These are phyloP conservation scores for Macaria notata DNA, from an alignment of 2,888 invertebrate species.

Conservation along the genomic window DNA sequence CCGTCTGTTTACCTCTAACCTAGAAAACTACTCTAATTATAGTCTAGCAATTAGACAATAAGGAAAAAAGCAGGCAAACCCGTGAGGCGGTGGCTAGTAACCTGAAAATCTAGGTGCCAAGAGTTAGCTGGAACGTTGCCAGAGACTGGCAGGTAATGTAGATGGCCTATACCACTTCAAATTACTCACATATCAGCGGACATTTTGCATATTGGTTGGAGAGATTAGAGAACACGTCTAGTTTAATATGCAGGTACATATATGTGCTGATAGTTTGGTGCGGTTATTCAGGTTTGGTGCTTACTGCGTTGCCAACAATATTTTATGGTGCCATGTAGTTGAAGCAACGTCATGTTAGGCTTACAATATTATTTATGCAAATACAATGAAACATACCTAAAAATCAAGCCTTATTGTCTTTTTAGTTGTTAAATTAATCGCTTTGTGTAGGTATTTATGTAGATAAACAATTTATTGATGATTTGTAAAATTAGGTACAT, in stretches of 20 bases:
- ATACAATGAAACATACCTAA: too few relatives aligned
- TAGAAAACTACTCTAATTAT: conserved; percentile 30
- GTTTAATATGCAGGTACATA: not conserved
- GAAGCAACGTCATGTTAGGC: too few relatives aligned
- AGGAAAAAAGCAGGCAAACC: conserved; percentile 40
- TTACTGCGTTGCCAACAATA: too few relatives aligned
- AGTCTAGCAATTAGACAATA: conserved; percentile 28
- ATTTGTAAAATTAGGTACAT: too few relatives aligned
- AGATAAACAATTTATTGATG: too few relatives aligned
- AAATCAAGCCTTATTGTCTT: too few relatives aligned
- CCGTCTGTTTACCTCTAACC: conserved; percentile 24
- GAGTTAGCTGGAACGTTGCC: conserved; percentile 41
- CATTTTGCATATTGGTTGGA: conserved; percentile 5
- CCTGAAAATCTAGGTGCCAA: conserved; percentile 38
- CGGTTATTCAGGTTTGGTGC: too few relatives aligned
- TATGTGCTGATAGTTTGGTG: too few relatives aligned
- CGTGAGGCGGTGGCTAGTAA: conserved; percentile 38
- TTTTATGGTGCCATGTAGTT: too few relatives aligned
- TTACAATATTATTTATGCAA: too few relatives aligned
- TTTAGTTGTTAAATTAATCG: too few relatives aligned
- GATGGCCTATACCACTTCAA: conserved; percentile 33
- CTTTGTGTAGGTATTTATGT: too few relatives aligned
- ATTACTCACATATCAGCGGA: conserved; percentile 37
- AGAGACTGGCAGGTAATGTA: conserved; percentile 45
- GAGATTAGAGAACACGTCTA: not conserved